A percentile compares a stretch with the other conserved stretches of the same genome.
Conservation (phyloP, 35 echinoderm and acorn worm species). For the Nesometra sesokonis region DNA sequence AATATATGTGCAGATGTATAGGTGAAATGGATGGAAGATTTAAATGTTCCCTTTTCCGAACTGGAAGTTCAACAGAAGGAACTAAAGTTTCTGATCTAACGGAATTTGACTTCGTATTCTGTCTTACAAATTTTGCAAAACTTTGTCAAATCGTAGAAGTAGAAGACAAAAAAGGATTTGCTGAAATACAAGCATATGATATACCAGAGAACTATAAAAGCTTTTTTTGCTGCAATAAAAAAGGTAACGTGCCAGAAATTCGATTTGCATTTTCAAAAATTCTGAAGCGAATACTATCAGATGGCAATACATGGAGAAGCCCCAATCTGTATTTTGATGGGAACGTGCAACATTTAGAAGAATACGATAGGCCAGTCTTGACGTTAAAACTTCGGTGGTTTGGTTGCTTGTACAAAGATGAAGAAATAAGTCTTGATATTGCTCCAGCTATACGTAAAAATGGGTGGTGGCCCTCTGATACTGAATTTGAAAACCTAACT, state of each 20-base stretch:
- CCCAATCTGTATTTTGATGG: not conserved
- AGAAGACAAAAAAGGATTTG: not conserved
- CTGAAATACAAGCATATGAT: not conserved
- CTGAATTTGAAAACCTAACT: not conserved
- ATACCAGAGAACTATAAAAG: not conserved
- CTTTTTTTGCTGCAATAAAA: not conserved
- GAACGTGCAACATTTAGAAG: not conserved
- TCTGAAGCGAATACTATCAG: not conserved
- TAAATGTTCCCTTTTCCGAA: not conserved
- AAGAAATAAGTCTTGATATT: slow-evolving; percentile 1
- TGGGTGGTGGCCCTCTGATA: not conserved
- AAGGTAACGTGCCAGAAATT: not conserved
- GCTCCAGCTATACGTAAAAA: not conserved
- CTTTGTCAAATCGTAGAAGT: not conserved
- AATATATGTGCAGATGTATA: not conserved
- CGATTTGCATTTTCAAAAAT: not conserved
- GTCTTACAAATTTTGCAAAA: not conserved
- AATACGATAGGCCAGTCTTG: not conserved
- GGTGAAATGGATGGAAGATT: not conserved
- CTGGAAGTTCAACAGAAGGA: not conserved
- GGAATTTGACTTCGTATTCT: not conserved
- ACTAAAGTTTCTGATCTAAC: not conserved
- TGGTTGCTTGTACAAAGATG: not conserved
- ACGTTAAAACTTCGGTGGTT: not conserved
- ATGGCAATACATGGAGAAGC: not conserved